phyloP scores from a whole-genome alignment of 2,888 invertebrate species.

The Cantharis nigra region DNA sequence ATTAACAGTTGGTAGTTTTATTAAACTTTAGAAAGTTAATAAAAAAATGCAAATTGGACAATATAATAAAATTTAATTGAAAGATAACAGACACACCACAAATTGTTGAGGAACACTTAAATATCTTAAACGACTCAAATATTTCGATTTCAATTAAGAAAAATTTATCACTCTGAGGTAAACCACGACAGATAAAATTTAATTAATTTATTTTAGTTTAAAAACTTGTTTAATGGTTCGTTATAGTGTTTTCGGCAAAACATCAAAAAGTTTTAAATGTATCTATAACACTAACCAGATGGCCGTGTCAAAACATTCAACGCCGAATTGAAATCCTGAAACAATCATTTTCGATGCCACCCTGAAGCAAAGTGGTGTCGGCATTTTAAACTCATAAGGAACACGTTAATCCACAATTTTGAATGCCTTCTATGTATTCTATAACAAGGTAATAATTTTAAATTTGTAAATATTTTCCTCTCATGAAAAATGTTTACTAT shows the following conservation, averaged over 20 bases:
- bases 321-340: constrained; percentile 29
- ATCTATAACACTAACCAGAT: constrained; percentile 40
- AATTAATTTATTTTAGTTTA: neutral
- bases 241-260: constrained; percentile 23
- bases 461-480: constrained; percentile 1
- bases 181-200: neutral
- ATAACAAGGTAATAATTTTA: constrained; percentile 4
- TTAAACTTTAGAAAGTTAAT: neutral
- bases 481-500: neutral
- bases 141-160: neutral
- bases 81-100: neutral
- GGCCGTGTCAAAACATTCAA: constrained; percentile 43
- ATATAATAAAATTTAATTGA: neutral
- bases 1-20: neutral
- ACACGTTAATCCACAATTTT: constrained; percentile 12
- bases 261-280: constrained; percentile 22
- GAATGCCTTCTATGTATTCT: constrained; percentile 10
- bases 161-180: neutral
- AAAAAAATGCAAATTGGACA: neutral
- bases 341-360: constrained; percentile 29
- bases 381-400: constrained; percentile 18
- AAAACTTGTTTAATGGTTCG: neutral
- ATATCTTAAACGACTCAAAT: neutral
- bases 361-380: constrained; percentile 30
- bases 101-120: neutral